Evolutionary conservation across 2,888 invertebrate species (phyloP), one percentile per base, ranked within the genome.

Genomic region (Mesorhabditis spiculigera): DNA sequence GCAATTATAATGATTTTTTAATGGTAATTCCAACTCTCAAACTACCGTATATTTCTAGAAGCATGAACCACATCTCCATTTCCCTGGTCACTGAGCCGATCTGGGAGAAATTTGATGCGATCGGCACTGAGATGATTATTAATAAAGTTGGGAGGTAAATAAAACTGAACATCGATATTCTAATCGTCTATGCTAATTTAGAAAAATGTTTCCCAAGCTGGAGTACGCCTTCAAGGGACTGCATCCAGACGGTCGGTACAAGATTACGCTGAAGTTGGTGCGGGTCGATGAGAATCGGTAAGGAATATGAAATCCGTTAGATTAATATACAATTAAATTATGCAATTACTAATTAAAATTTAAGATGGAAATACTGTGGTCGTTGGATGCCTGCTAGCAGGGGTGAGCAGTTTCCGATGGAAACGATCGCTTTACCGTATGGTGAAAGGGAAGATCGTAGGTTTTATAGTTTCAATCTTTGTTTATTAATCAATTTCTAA

Each of bases 301-400:
- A 50, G 58, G n/a, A 50, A 28, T 28, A 28, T 28, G 28, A 28
- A 28, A 28, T 28, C 28, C 28, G 28, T 28, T 28, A 28, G 28
- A 28, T 28, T 28, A 28, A 28, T 28, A 28, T 28, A 28, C 28
- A 28, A 28, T 28, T 28, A 28, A 28, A 28, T 28, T 28, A 28
- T 28, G 28, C 28, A 28, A 28, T 28, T 28, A 28, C 28, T 28
- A 28, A 28, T 28, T 50, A 50, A 50, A 50, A n/a, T n/a, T 50
- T 50, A 50, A 50, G 58, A 50, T 50, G 58, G 58, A 50, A 50
- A n/a, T 50, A 50, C n/a, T 13, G n/a, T n/a, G 58, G 58, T 50
- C 10, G 28, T 28, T 28, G 28, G 28, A 28, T 28, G 28, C 28
- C 28, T 28, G 28, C 28, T 28, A 28, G 28, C 28, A 28, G 28